Evolutionary conservation across 2,113 vertebrate genomes (phyloP).

Genomic region (Piaya cayana): DNA sequence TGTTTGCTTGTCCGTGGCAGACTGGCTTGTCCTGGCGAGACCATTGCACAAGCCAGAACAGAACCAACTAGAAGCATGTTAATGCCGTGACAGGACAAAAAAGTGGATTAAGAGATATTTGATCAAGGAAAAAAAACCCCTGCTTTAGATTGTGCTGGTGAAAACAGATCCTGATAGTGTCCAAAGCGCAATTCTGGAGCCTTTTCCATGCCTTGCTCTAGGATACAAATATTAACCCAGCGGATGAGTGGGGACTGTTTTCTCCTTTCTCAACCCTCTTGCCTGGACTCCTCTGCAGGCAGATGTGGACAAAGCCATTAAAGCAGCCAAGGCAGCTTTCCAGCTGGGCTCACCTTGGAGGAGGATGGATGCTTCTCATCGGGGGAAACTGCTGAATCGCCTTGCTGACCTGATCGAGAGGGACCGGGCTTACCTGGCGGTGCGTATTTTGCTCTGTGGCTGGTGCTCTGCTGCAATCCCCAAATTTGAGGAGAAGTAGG

Average conservation of each 20-base stretch:
- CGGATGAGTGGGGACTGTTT: neutral
- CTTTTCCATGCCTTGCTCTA: neutral
- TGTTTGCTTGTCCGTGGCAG: neutral
- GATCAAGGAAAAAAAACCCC: neutral
- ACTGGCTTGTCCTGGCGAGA: neutral
- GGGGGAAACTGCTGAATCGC: constrained; percentile 84
- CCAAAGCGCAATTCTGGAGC: neutral
- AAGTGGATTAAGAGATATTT: neutral
- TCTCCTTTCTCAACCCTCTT: neutral
- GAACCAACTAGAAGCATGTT: neutral
- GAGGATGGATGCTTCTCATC: constrained; percentile 89
- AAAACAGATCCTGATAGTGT: neutral
- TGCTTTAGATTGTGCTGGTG: neutral
- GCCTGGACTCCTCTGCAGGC: constrained; percentile 71
- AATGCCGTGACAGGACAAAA: neutral
- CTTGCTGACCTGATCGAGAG: constrained; percentile 91
- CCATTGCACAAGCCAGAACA: neutral
- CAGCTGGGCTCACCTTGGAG: constrained; percentile 92
- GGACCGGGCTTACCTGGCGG: constrained; percentile 90
- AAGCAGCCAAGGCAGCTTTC: constrained; percentile 89
- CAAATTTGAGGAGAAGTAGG: fast-evolving
- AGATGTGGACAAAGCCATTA: constrained; percentile 91
- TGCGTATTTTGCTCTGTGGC: constrained; percentile 51
- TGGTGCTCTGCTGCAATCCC: neutral
- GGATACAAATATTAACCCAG: neutral